These are phyloP conservation scores for Scaptomyza pallida DNA, from an alignment of 1,140 invertebrate genomes.

Conservation along the genomic window DNA sequence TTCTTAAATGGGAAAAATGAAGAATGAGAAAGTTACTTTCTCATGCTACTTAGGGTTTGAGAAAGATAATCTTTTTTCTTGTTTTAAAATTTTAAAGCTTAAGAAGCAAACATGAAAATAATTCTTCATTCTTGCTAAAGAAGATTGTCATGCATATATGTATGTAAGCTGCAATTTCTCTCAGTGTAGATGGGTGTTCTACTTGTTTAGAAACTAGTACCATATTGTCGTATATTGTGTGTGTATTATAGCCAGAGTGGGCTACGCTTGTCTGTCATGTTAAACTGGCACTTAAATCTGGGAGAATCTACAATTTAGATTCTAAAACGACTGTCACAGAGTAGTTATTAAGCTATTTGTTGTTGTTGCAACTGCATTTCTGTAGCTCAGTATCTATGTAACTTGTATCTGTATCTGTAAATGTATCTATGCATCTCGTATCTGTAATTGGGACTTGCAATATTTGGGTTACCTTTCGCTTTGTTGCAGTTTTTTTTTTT, in stretches of 20 bases:
- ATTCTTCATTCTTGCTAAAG: no score
- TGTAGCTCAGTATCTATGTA: constrained; percentile 18
- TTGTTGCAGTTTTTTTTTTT: constrained; percentile 66
- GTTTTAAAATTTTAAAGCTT: no score
- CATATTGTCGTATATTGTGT: constrained; percentile 23
- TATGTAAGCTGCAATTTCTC: background rate
- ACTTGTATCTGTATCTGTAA: constrained; percentile 6
- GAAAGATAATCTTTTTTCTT: no score
- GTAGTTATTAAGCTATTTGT: background rate
- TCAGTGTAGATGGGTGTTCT: background rate
- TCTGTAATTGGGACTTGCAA: constrained; percentile 13
- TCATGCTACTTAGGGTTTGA: no score
- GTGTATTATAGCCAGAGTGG: constrained; percentile 29
- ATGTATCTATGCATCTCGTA: no score
- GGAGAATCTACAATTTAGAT: constrained; percentile 25
- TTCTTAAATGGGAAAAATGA: no score
- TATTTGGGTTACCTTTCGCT: constrained; percentile 56
- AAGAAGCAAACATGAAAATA: no score
- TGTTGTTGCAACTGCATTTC: background rate
- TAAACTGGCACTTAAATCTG: constrained; percentile 40
- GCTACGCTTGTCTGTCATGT: constrained; percentile 43
- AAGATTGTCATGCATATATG: background rate
- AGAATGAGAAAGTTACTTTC: no score
- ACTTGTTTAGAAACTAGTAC: background rate
- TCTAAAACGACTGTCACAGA: constrained; percentile 6